Base-by-base conservation (phyloP, 2,888 invertebrate species). In the Venusia cambrica region DNA sequence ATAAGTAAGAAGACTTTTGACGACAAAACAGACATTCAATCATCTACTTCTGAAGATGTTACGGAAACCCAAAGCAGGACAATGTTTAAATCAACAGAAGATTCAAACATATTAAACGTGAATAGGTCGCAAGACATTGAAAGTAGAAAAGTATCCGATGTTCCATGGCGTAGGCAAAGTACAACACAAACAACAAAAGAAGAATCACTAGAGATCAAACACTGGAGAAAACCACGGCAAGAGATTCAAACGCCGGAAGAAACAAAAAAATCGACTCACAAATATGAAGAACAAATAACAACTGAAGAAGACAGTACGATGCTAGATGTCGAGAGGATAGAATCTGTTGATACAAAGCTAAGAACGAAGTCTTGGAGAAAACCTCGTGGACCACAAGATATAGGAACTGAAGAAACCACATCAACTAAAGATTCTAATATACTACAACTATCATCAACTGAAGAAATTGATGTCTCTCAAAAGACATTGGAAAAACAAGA, bases 131-230 rank as follows among this genome's bases (percentile, higher is more conserved):
- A 81, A 53, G 71, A 81, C 19, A 44, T 73, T 9, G 65, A 79
- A 34, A 63, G 66, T 2, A 77, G 57, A 40, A 69, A 65, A 51
- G 43, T 48, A 3, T 45, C 47, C 8, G 56, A 56, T 24, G 68
- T 74, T 2, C 85, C 85, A 1, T 87, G 87, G 85, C 73, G 87
- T n/a, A 66, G 45, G 31, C 58, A 62, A 44, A 53, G 45, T 29
- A 8, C 42, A 7, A 45, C 30, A 7, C 22, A 56, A 47, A 49
- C 45, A 35, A 48, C 33, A 10, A 51, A 49, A 42, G 52, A 63
- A 38, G 57, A 65, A 34, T 42, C 37, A 17, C 22, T 57, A 37
- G 54, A 66, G 47, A 45, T 55, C 0, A 72, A 58, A 42, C 60
- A 66, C 27, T 73, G 75, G 77, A 54, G 74, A 37, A 67, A 62